Base-by-base conservation (phyloP, 2,113 vertebrate genomes). In the Pomatorhinus ruficollis region DNA sequence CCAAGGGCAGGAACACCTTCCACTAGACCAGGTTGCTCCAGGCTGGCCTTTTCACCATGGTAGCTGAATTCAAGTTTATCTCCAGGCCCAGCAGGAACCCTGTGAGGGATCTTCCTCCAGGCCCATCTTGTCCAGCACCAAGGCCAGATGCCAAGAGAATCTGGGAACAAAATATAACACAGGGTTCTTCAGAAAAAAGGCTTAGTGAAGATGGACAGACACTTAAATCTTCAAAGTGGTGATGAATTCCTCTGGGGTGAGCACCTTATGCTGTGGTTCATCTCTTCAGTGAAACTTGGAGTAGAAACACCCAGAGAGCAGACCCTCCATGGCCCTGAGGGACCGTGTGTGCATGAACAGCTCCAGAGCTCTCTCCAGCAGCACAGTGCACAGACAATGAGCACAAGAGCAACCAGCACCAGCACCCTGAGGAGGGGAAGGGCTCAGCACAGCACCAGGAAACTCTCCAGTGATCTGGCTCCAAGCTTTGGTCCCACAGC, bases 261-360 rank as follows among this genome's bases (percentile, higher is more conserved):
- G 60, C 17, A 6, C 39, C 31, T 68, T 13, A 6, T 30, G 52
- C n/a, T 6, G 0, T 31, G 27, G 14, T 35, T 57, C 63, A 60
- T 47, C 60, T 77, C 68, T 23, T 54, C 14, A 4, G 47, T 21
- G 27, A 33, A 33, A 19, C 14, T 45, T 22, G 39, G 20, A 37
- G 37, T 11, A 40, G 56, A 47, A 81, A 42, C 20, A 17, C 8
- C 12, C 33, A 30, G 31, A 47, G 49, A 39, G 10, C 49, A 56
- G 24, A 10, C 2, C 15, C 23, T 71, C 31, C 4, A 4, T 40
- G 72, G 31, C 33, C 42, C 42, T 50, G 25, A 28, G 12, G 19
- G 49, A 20, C n/a, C 37, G 3, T 2, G 0, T 0, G 8, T 12
- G 25, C 6, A 2, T 2, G 4, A 56, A 4, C 50, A 65, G 33